These are phyloP conservation scores for Phataginus tricuspis DNA, from an alignment of 2,797 vertebrate genomes.

Conservation along the genomic window DNA sequence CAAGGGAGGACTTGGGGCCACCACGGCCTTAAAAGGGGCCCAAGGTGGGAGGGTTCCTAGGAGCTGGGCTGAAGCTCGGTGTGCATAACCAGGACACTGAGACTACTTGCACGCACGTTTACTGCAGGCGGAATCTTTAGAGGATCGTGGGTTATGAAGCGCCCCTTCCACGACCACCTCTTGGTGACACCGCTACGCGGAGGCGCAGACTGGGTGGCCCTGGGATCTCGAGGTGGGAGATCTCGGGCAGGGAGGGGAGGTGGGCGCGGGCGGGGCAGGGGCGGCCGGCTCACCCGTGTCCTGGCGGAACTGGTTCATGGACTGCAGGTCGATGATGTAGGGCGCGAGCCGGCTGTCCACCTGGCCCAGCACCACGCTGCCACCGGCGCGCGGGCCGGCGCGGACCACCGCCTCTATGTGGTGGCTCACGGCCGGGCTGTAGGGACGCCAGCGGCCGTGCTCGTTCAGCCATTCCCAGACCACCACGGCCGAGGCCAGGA, in stretches of 20 bases:
- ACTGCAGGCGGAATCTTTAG: neutral
- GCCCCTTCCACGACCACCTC: neutral
- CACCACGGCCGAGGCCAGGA: slow-evolving; percentile 94
- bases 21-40: neutral
- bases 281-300: slow-evolving; percentile 91
- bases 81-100: neutral
- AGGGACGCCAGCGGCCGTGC: slow-evolving; percentile 96
- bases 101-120: neutral
- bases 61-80: neutral
- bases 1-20: neutral
- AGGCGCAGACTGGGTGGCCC: neutral
- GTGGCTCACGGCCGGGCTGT: slow-evolving; percentile 94
- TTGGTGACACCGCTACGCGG: neutral
- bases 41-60: too few relatives aligned
- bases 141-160: neutral
- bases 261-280: neutral
- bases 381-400: slow-evolving; percentile 90
- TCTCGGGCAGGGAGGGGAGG: neutral
- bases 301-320: slow-evolving; percentile 96
- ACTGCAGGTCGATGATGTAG: slow-evolving; percentile 95
- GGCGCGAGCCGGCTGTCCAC: slow-evolving; percentile 93
- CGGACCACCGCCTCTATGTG: slow-evolving; percentile 95
- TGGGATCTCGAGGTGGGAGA: neutral
- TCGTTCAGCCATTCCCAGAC: slow-evolving; percentile 99
- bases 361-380: slow-evolving; percentile 95